Base-by-base conservation (phyloP, 2,797 vertebrate genomes). In the Oophaga sylvatica region DNA sequence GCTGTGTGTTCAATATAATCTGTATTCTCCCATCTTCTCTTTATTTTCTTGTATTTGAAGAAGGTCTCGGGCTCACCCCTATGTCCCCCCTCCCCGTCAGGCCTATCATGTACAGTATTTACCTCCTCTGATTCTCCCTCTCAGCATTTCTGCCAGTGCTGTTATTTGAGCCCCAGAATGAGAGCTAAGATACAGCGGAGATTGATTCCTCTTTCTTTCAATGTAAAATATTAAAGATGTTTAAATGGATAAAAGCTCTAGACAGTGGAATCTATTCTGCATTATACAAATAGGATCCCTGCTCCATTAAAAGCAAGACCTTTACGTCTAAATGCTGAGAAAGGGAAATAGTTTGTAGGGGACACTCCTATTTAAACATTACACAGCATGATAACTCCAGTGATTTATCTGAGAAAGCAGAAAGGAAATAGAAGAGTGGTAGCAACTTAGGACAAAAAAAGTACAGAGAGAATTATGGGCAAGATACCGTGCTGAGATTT, bases 141-240 rank as follows among this genome's bases (percentile, higher is more conserved):
- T 89, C 88, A 89, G 88, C 88, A 89, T 80, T 89, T 89, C 80
- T 86, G 88, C 88, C 84, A 89, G 87, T 90, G 87, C 75, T 68
- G 83, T 65, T 85, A 80, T 90, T 87, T 80, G 63, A 87, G 87
- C 81, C 89, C 89, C 76, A 75, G 89, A 88, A 90, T 90, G 91
- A 93, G 88, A 87, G 31, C 80, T 90, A 85, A 89, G 91, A 91
- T 92, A 92, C 92, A 93, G 59, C 65, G 91, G 91, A 87, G 92
- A 94, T 94, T 48, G 92, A 94, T 94, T 90, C 89, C 91, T 84
- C 77, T 86, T 91, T 91, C 90, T 73, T 89, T 88, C 80, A 11
- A 81, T 26, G 92, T 94, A 91, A 94, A 94, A 94, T 94, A 94
- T 94, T 94, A 93, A 94, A 92, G 90, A 94, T 5, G 85, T 87